Base-by-base conservation (phyloP, 2,797 vertebrate species). In the Heteromormyrus szaboi region DNA sequence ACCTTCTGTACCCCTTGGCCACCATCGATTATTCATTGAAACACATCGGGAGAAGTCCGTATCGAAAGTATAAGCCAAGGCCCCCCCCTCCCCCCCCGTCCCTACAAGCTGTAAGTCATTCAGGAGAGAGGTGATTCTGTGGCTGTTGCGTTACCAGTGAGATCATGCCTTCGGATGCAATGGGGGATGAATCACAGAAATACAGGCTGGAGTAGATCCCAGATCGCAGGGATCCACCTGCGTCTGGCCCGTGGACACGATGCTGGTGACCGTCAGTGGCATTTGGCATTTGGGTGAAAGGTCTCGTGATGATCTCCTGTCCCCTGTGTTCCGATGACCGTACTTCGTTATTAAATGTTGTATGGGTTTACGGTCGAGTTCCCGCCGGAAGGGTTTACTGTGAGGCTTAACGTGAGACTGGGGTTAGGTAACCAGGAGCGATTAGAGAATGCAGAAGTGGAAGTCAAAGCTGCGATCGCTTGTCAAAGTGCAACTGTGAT, bases 11-110 rank as follows among this genome's bases (percentile, higher is more conserved):
- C 48, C 29, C 46, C 51, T 48, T n/a, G 51, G 25, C 53, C 51
- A 51, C 51, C 53, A 86, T 86, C 53, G 29, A 86, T 86, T 53
- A 84, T 84, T 84, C n/a, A 84, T 84, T 56, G 50, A 29, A 41
- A 86, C 51, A 59, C 17, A 56, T 56, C 81, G 81, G 1, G 81
- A 86, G 51, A 86, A 41, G 50, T 11, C 12, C 85, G 17, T 54
- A 17, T 86, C 25, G 29, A 25, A 29, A 48, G 41, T 50, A 84
- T 29, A 25, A 22, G 48, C 41, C 22, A 46, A 68, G 11, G 48
- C 22, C 1, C 17, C 22, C 5, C 37, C 1, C 17, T 12, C 5
- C 37, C 65, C 11, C 14, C 51, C 48, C 51, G 12, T 19, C 29
- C 14, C 29, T 6, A 25, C 25, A 53, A 3, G 11, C 11, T 4